A percentile compares a stretch with the other conserved stretches of the same genome.
Evolutionary conservation across 1,140 invertebrate species (phyloP).

Genomic region (Psilanteris sp.): DNA sequence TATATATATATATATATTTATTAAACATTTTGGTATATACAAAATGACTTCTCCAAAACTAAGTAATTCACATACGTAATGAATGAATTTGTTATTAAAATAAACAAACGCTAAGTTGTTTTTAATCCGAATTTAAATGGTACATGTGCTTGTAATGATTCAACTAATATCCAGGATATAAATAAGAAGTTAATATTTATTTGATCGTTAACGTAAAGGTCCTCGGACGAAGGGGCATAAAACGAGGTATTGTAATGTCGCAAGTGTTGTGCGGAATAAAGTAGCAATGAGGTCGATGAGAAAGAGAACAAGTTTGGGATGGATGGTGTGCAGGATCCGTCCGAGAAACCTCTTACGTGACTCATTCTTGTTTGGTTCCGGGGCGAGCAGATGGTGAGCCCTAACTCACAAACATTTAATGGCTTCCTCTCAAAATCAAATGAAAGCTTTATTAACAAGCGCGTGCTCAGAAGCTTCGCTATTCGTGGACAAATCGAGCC

Average conservation of each 20-base stretch:
- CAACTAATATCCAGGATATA: constrained; percentile 9
- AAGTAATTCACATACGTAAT: too few species aligned
- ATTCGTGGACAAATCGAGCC: constrained; percentile 64
- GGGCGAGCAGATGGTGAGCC: constrained; percentile 72
- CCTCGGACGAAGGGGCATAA: not conserved
- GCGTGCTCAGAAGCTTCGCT: constrained; percentile 61
- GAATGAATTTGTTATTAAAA: too few species aligned
- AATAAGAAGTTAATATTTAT: constrained; percentile 20
- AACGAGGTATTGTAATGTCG: constrained; percentile 21
- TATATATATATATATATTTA: too few species aligned
- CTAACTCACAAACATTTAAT: constrained; percentile 69
- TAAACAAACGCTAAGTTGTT: too few species aligned
- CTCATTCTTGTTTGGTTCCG: constrained; percentile 70
- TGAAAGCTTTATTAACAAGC: constrained; percentile 67
- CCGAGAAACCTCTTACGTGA: constrained; percentile 65
- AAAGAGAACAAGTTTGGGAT: constrained; percentile 43
- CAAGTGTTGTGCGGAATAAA: constrained; percentile 48
- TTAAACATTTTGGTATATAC: too few species aligned
- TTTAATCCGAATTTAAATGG: too few species aligned
- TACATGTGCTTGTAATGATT: constrained; percentile 1
- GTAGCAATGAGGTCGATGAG: constrained; percentile 41
- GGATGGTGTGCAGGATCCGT: constrained; percentile 51
- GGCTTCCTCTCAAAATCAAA: constrained; percentile 70
- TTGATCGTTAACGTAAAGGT: constrained; percentile 11
- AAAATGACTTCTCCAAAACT: too few species aligned